Percentiles rank a stretch among this genome's conserved stretches.
phyloP scores from a whole-genome alignment of 2,888 invertebrate genomes.

The Hemicrepidius hirtus region DNA sequence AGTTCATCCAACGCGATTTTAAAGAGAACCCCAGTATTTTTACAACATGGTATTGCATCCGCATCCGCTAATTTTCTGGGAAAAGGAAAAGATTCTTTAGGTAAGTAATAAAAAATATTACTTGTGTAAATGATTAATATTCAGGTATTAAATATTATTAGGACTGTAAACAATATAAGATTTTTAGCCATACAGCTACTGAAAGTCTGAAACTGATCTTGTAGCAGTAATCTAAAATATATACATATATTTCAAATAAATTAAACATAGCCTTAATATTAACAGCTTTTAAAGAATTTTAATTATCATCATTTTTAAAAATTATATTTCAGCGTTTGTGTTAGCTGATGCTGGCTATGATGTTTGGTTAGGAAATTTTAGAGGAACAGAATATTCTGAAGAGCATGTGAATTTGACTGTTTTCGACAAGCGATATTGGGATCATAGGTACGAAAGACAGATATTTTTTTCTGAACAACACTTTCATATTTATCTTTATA shows the following conservation, averaged over 20 bases:
- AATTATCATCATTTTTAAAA: background rate
- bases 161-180: too few species aligned
- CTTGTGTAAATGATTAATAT: too few species aligned
- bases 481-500: background rate
- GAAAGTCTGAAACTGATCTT: too few species aligned
- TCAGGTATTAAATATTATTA: too few species aligned
- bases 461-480: background rate
- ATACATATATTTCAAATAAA: too few species aligned
- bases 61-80: conserved; percentile 65
- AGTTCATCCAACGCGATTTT: conserved; percentile 58
- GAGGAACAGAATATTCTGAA: conserved; percentile 67
- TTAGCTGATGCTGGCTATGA: conserved; percentile 75
- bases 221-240: too few species aligned
- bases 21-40: conserved; percentile 64
- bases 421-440: conserved; percentile 66
- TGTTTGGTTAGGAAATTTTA: conserved; percentile 75
- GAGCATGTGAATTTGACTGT: conserved; percentile 65
- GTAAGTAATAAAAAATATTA: conserved; percentile 60
- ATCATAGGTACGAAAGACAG: conserved; percentile 63
- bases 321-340: conserved; percentile 63
- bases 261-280: too few species aligned
- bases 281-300: too few species aligned
- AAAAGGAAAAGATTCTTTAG: conserved; percentile 66
- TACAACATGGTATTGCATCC: conserved; percentile 68
- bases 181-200: too few species aligned